A percentile compares a stretch with the other conserved stretches of the same genome.
Conservation (phyloP, 2,888 invertebrate species). For the Agonopterix subpropinquella region DNA sequence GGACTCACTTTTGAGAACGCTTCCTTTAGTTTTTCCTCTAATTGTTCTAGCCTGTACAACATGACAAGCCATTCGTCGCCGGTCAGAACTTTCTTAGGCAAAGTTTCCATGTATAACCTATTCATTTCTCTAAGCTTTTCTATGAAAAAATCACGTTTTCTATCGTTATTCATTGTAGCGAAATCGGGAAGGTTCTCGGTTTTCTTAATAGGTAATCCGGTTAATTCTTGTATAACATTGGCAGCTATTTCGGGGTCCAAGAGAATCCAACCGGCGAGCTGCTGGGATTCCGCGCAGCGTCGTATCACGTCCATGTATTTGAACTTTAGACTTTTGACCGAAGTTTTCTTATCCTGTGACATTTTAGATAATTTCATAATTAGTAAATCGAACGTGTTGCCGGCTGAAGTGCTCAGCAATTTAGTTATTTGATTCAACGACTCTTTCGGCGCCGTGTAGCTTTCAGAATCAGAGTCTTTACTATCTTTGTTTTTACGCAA, state of each 20-base stretch:
- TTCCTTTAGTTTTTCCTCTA: slow-evolving; percentile 47
- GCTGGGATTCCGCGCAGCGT: slow-evolving; percentile 51
- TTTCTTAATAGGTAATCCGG: slow-evolving; percentile 41
- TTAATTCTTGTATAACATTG: slow-evolving; percentile 52
- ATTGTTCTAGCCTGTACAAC: slow-evolving; percentile 51
- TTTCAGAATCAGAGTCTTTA: slow-evolving; percentile 33
- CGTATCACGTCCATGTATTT: slow-evolving; percentile 55
- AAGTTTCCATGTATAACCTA: slow-evolving; percentile 47
- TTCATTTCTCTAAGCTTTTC: slow-evolving; percentile 49
- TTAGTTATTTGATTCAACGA: slow-evolving; percentile 48
- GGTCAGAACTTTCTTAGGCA: slow-evolving; percentile 48
- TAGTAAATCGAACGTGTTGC: slow-evolving; percentile 52
- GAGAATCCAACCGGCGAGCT: slow-evolving; percentile 48
- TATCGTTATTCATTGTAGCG: slow-evolving; percentile 32
- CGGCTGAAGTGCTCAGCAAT: slow-evolving; percentile 41
- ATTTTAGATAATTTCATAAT: slow-evolving; percentile 55
- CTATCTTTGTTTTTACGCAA: slow-evolving; percentile 29
- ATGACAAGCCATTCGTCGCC: slow-evolving; percentile 64
- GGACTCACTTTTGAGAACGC: slow-evolving; percentile 39
- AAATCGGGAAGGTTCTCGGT: slow-evolving; percentile 42
- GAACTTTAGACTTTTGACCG: slow-evolving; percentile 52
- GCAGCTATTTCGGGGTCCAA: slow-evolving; percentile 49
- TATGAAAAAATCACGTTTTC: slow-evolving; percentile 50
- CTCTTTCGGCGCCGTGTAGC: slow-evolving; percentile 39
- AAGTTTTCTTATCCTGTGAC: slow-evolving; percentile 44